Evolutionary conservation across 2,888 invertebrate species (phyloP).

Genomic region (Caenorhabditis afra): DNA sequence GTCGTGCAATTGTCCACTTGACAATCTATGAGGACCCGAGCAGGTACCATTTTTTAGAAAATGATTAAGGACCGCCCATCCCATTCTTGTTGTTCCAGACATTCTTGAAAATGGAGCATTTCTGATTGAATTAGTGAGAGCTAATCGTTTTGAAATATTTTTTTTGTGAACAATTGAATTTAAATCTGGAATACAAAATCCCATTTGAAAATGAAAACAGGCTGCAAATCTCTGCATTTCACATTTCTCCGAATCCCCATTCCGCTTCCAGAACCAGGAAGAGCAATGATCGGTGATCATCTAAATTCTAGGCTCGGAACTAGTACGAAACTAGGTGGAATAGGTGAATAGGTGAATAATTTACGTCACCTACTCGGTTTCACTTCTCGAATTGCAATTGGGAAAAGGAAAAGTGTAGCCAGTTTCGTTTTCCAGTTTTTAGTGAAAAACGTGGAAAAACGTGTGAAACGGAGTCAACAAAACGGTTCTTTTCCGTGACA

Average conservation of each 20-base stretch:
- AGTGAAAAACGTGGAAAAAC: neutral
- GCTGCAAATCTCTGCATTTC: too few relatives aligned
- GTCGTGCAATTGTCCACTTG: slow-evolving; percentile 49
- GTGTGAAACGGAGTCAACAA: neutral
- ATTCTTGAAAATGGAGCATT: neutral
- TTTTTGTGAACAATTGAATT: too few relatives aligned
- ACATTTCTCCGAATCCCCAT: too few relatives aligned
- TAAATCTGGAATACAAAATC: too few relatives aligned
- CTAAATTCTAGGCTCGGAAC: neutral
- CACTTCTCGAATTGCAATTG: too few relatives aligned
- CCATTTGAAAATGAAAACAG: too few relatives aligned
- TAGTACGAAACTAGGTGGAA: slow-evolving; percentile 13
- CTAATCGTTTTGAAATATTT: too few relatives aligned
- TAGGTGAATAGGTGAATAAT: slow-evolving; percentile 28
- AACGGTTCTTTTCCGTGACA: neutral
- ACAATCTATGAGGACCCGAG: slow-evolving; percentile 44
- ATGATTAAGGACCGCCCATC: neutral
- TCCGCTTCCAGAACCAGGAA: neutral
- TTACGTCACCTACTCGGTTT: slow-evolving; percentile 8
- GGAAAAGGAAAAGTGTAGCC: neutral
- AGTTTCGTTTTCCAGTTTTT: too few relatives aligned
- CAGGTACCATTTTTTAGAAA: slow-evolving; percentile 17
- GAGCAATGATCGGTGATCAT: slow-evolving; percentile 25
- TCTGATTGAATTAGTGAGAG: neutral
- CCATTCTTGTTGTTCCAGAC: slow-evolving; percentile 3